Evolutionary conservation across 2,888 invertebrate species (phyloP).

Genomic region (Hylaea fasciaria): DNA sequence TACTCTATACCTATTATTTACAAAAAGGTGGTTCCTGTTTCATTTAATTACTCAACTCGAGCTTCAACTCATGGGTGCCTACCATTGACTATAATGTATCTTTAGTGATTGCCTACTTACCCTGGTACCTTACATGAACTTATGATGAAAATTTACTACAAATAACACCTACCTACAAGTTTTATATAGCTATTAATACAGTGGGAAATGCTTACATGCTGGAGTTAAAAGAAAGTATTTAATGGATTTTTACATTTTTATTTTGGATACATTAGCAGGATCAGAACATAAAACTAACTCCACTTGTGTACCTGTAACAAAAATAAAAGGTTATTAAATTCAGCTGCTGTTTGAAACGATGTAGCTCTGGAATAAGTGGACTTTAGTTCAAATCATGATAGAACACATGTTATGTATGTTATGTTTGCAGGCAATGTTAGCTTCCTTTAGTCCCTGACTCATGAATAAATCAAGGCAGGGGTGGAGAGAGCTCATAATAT

Average conservation of each 20-base stretch:
- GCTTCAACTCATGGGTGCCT: too few species aligned
- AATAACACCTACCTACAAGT: too few species aligned
- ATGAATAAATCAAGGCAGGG: slow-evolving; percentile 55
- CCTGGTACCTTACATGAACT: too few species aligned
- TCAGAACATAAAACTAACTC: slow-evolving; percentile 53
- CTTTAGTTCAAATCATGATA: too few species aligned
- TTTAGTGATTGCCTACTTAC: too few species aligned
- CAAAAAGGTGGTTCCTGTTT: too few species aligned
- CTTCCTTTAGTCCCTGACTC: slow-evolving; percentile 66
- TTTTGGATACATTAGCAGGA: slow-evolving; percentile 72
- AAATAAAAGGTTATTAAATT: neutral
- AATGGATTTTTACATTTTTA: slow-evolving; percentile 65
- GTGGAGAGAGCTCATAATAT: slow-evolving; percentile 73
- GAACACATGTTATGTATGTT: too few species aligned
- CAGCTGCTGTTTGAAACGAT: neutral
- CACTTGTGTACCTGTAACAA: slow-evolving; percentile 73
- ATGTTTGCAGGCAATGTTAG: slow-evolving; percentile 51
- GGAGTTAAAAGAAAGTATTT: slow-evolving; percentile 25
- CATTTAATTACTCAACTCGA: too few species aligned
- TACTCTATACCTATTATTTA: too few species aligned
- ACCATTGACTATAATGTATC: too few species aligned
- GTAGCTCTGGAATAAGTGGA: neutral
- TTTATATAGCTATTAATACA: neutral
- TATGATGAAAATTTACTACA: too few species aligned
- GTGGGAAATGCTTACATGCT: neutral